Conservation (phyloP, 2,113 vertebrate species). For the Hylia prasina region DNA sequence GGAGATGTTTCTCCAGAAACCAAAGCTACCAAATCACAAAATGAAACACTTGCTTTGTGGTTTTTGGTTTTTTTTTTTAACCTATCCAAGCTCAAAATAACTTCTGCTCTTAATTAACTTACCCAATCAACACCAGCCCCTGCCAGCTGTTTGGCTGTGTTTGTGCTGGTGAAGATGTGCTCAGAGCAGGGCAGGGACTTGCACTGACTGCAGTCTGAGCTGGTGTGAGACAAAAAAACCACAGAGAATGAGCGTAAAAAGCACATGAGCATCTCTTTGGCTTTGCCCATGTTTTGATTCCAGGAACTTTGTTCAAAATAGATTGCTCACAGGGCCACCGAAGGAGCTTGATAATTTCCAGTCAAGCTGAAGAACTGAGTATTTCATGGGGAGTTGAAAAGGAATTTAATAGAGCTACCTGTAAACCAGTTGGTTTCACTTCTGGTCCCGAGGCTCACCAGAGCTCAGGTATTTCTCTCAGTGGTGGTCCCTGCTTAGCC, state of each 20-base stretch:
- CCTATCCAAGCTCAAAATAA: background rate
- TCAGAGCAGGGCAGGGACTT: background rate
- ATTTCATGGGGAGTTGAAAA: background rate
- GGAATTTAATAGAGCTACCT: background rate
- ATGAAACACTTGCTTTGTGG: background rate
- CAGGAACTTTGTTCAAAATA: background rate
- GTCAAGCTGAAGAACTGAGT: background rate
- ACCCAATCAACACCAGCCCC: background rate
- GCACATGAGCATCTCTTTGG: background rate
- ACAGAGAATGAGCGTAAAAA: background rate
- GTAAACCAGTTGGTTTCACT: background rate
- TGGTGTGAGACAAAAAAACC: background rate
- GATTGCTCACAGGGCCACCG: background rate
- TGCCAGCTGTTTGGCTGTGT: background rate
- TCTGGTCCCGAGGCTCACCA: background rate
- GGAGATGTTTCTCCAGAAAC: background rate
- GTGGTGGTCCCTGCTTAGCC: background rate
- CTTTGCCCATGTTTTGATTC: constrained; percentile 1
- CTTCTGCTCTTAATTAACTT: background rate
- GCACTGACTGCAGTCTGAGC: background rate
- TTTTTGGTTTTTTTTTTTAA: background rate
- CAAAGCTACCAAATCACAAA: background rate
- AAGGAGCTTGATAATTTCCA: constrained; percentile 14
- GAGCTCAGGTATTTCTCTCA: constrained; percentile 1
- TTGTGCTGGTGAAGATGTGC: background rate